Evolutionary conservation across 30 jellyfish, hydroid and myxozoan genomes (phyloP), one percentile per base, ranked within the genome.

Genomic region (Rhopilema esculentum): DNA sequence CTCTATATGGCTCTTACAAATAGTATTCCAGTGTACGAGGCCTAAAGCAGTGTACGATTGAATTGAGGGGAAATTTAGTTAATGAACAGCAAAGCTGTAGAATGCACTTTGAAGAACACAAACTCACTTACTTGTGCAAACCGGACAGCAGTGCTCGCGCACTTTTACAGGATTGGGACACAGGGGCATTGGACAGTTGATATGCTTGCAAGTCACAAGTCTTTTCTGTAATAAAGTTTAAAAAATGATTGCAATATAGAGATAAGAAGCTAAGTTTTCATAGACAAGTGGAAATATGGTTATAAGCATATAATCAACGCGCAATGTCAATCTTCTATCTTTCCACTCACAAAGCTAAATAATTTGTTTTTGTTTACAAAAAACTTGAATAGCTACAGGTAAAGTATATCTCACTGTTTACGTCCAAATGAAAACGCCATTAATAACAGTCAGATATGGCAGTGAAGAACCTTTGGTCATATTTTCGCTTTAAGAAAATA

Each of bases 101-200:
- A 40, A 12, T 66, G n/a, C 51, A 2, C 18, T n/a, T n/a, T n/a
- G n/a, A n/a, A n/a, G n/a, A 51, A 51, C 8, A 0, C 27, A 9
- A 12, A 12, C 53, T 1, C 26, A 66, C 91, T 71, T 83, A 83
- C 91, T 53, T 23, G 87, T 50, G 31, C 93, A 84, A 72, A 84
- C 93, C 2, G 93, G 93, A 53, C 93, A 84, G 82, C 93, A 84
- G 33, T 84, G 77, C 65, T 84, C 93, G 15, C 74, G 51, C 0
- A 62, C 87, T 4, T 12, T 48, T 8, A 61, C 74, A 18, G 93
- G 93, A 50, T 84, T 28, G 16, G 51, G 22, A 76, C 93, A 84
- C 26, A 49, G 70, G 23, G 82, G 93, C 70, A 70, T 84, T 72
- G 80, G 87, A 72, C 93, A 84, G 16, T 33, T 8, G 16, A 72